Base-by-base conservation (phyloP, 2,888 invertebrate species). In the Chymomyza fuscimana region DNA sequence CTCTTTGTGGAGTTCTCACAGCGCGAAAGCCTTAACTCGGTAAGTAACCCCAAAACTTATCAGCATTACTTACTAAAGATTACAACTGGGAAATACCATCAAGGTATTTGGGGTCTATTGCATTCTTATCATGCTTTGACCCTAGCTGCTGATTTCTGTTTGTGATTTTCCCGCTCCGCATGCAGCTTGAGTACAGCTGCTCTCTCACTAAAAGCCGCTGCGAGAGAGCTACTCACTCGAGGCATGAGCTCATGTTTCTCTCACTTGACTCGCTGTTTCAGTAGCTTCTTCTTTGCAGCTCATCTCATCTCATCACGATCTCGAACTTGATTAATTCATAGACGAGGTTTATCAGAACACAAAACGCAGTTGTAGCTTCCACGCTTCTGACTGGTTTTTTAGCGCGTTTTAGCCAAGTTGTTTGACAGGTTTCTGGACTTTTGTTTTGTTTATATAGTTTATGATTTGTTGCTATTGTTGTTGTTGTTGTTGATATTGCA, bases 1-100 rank as follows among this genome's bases (percentile, higher is more conserved):
- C 25, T 87, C 1, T 22, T 59, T n/a, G 75, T 81, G 9, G 75
- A 82, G 68, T 80, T 91, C 62, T 88, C 89, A 4, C 91, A 90
- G 63, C 79, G 60, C 5, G 73, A 72, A 16, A 52, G 60, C 2
- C 67, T 79, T 1, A 60, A 63, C 16, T 76, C 84, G 80, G 90
- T 90, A 74, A 87, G 81, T 67, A 32, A 5, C 22, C 25, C 22
- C 36, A 15, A 50, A 16, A 56, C 10, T 25, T 58, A 25, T 54
- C 52, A 46, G 40, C 40, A 2, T 15, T 46, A 46, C 12, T 36
- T 36, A 25, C 25, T 25, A 3, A 4, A 25, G 25, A 32, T 7
- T 9, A 32, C 12, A 46, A 12, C 40, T 46, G 40, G 40, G 40
- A 46, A 46, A 46, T 46, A 46, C 40, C 40, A 3, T 4, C 12